phyloP scores from a whole-genome alignment of 2,888 invertebrate genomes.

The Trachelus iudaicus region DNA sequence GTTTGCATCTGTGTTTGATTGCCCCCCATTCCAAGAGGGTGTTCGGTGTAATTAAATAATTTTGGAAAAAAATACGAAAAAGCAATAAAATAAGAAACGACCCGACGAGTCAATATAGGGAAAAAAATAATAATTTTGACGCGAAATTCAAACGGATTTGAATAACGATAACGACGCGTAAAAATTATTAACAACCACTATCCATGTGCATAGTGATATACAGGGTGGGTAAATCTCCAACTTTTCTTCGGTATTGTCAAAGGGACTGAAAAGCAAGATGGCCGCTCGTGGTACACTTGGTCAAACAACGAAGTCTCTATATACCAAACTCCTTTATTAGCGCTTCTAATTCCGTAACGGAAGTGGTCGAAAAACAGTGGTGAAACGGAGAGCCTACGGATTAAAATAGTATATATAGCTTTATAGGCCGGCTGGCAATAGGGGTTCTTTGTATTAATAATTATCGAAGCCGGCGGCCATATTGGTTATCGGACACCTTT shows the following conservation, averaged over 20 bases:
- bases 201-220: not conserved
- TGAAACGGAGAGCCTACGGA: constrained; percentile 50
- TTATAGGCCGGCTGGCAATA: not conserved
- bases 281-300: constrained; percentile 35
- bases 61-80: not conserved
- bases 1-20: not conserved
- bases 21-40: not conserved
- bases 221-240: not conserved
- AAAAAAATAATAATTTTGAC: not conserved
- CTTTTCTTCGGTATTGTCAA: not conserved
- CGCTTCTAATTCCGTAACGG: constrained; percentile 60
- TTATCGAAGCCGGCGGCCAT: constrained; percentile 29
- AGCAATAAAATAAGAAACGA: not conserved
- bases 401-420: constrained; percentile 40
- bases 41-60: not conserved
- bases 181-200: not conserved
- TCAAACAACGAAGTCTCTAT: constrained; percentile 45
- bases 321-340: constrained; percentile 49
- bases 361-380: constrained; percentile 55
- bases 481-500: not conserved
- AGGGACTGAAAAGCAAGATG: not conserved
- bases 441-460: constrained; percentile 40
- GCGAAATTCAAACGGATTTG: not conserved
- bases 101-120: not conserved
- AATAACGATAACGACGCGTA: not conserved